Base-by-base conservation (phyloP, 2,797 vertebrate genomes). In the Rhynchonycteris naso region DNA sequence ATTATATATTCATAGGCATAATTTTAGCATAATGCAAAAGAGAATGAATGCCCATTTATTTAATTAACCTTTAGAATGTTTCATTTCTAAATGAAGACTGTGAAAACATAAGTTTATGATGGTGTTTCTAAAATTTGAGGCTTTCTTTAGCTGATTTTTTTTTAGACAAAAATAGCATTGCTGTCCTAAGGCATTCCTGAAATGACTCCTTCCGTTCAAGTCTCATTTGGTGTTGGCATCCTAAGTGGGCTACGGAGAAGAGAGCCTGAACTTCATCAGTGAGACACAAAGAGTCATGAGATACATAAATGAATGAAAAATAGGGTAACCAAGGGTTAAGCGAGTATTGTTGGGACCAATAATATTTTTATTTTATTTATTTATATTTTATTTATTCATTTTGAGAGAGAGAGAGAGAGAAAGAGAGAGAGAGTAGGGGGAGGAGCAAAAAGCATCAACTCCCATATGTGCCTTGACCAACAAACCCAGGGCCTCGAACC, bases 131-230 rank as follows among this genome's bases (percentile, higher is more conserved):
- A 91, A 91, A 95, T 69, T 35, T 78, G 33, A 90, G 43, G 71
- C 47, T 81, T 84, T 83, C 30, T 91, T 83, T 63, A 83, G 35
- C 16, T 79, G 52, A 82, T 8, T 59, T 75, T 94, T 88, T 96
- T 76, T 94, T 91, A 81, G 63, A 61, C 63, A n/a, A 35, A 94
- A 93, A 93, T 90, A 94, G 47, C 71, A 65, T 74, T 93, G 65
- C n/a, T 71, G 22, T 93, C 26, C 56, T 75, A 72, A 76, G 38
- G 16, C 15, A 30, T 80, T 30, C 24, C 43, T 76, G 74, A 83
- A 76, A 93, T 22, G 43, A 86, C 50, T 93, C 15, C 71, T 88
- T 96, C 83, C 21, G 26, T 93, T 38, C 80, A 59, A 43, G 85
- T 72, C 87, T 63, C 22, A 5, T 47, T 63, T 94, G 71, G 33